A percentile compares a stretch with the other conserved stretches of the same genome.
These are phyloP conservation scores for Gari tellinella DNA, from an alignment of 2,888 invertebrate species.

Conservation along the genomic window DNA sequence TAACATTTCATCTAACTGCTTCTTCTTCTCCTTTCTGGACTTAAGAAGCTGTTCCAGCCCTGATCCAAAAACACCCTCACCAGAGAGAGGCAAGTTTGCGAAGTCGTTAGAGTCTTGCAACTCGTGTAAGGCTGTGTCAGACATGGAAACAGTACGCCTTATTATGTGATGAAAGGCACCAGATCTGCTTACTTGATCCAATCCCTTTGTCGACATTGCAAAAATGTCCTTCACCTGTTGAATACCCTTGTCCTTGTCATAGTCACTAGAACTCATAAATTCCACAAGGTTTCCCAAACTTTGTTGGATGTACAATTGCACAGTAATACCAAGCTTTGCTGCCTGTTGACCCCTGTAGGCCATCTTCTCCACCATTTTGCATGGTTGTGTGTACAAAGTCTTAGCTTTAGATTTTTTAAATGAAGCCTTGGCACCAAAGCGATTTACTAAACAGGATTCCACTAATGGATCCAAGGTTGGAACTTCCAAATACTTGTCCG, in stretches of 20 bases:
- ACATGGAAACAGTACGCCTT: constrained; percentile 13
- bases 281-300: constrained; percentile 27
- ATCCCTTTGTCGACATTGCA: constrained; percentile 24
- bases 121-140: constrained; percentile 13
- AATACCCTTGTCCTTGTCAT: constrained; percentile 14
- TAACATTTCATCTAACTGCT: constrained; percentile 18
- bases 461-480: constrained; percentile 31
- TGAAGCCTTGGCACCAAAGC: constrained; percentile 26
- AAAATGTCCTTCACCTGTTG: constrained; percentile 24
- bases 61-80: constrained; percentile 19
- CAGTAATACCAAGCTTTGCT: constrained; percentile 29
- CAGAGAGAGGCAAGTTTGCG: constrained; percentile 4
- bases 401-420: constrained; percentile 25
- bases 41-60: constrained; percentile 16
- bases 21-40: constrained; percentile 17
- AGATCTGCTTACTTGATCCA: constrained; percentile 22
- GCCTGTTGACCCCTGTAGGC: constrained; percentile 43
- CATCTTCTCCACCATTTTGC: constrained; percentile 44
- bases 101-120: not conserved
- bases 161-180: constrained; percentile 24
- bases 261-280: constrained; percentile 10
- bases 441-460: constrained; percentile 24
- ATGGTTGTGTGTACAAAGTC: constrained; percentile 28
- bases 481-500: constrained; percentile 17
- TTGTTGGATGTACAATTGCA: no score